These are phyloP conservation scores for Onchidella celtica DNA, from an alignment of 2,888 invertebrate species.

Conservation along the genomic window DNA sequence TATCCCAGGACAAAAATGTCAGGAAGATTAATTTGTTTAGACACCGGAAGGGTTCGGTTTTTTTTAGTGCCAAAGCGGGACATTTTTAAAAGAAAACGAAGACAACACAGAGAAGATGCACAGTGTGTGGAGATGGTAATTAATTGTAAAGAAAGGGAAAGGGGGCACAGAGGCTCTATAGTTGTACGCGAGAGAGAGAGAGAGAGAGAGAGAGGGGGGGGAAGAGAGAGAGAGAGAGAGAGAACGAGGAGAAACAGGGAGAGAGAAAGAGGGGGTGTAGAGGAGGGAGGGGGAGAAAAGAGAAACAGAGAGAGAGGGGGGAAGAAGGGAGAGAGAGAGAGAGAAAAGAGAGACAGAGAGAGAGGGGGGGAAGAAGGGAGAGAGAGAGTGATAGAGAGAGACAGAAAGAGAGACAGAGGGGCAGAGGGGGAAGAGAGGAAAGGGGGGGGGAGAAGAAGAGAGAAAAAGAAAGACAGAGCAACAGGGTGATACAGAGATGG, in stretches of 20 bases:
- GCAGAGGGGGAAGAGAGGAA: too few species aligned
- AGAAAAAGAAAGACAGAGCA: not conserved
- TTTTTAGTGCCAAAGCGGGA: too few species aligned
- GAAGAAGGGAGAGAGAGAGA: not conserved
- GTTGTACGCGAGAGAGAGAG: too few species aligned
- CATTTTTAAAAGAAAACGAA: too few species aligned
- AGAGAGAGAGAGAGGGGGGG: constrained; percentile 29
- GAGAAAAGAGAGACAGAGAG: not conserved
- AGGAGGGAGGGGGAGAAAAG: not conserved
- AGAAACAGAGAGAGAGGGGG: not conserved
- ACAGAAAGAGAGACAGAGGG: not conserved
- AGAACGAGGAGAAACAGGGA: not conserved
- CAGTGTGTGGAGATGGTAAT: too few species aligned
- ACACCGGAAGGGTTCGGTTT: too few species aligned
- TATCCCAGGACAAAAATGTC: too few species aligned
- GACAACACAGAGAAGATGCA: too few species aligned
- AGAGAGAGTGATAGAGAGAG: not conserved
- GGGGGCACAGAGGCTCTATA: too few species aligned
- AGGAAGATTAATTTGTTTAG: too few species aligned
- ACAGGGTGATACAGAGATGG: not conserved
- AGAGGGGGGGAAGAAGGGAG: not conserved
- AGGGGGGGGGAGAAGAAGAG: not conserved
- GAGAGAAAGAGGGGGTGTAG: not conserved
- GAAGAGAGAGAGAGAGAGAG: constrained; percentile 31
- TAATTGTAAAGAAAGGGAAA: too few species aligned